phyloP scores from a whole-genome alignment of 2,888 invertebrate species.

The Acronicta aceris region DNA sequence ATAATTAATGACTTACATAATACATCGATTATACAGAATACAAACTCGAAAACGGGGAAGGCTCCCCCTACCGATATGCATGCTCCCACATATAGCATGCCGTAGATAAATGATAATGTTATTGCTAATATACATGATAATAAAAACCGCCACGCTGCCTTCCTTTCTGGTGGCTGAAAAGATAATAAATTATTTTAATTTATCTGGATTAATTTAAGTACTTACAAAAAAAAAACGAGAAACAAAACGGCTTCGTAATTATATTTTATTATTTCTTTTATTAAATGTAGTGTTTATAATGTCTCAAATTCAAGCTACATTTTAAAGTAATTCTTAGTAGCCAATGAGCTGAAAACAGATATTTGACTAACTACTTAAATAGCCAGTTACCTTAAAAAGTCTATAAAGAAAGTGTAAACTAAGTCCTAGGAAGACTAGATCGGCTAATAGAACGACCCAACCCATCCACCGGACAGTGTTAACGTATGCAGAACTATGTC shows the following conservation, averaged over 20 bases:
- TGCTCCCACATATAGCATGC: conserved; percentile 66
- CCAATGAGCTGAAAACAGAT: too few relatives aligned
- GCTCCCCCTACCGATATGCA: conserved; percentile 67
- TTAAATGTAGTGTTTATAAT: too few relatives aligned
- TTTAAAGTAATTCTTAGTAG: too few relatives aligned
- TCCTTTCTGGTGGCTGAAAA: conserved; percentile 64
- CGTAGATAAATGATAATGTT: conserved; percentile 67
- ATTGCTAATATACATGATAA: conserved; percentile 59
- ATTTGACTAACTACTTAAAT: too few relatives aligned
- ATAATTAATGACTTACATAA: conserved; percentile 62
- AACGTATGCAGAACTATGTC: conserved; percentile 42
- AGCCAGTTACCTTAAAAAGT: conserved; percentile 66
- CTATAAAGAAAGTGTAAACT: conserved; percentile 64
- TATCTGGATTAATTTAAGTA: background rate
- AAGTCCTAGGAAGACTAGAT: conserved; percentile 61
- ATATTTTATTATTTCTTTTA: too few relatives aligned
- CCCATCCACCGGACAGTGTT: conserved; percentile 62
- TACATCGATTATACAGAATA: conserved; percentile 70
- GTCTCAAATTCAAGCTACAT: too few relatives aligned
- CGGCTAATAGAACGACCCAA: conserved; percentile 66
- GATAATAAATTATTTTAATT: conserved; percentile 10
- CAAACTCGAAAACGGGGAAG: conserved; percentile 73
- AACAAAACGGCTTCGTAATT: too few relatives aligned
- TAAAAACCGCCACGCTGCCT: conserved; percentile 59
- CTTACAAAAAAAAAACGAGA: too few relatives aligned